Evolutionary conservation across 2,888 invertebrate genomes (phyloP), one percentile per base, ranked within the genome.

Genomic region (Horisme vitalbata): DNA sequence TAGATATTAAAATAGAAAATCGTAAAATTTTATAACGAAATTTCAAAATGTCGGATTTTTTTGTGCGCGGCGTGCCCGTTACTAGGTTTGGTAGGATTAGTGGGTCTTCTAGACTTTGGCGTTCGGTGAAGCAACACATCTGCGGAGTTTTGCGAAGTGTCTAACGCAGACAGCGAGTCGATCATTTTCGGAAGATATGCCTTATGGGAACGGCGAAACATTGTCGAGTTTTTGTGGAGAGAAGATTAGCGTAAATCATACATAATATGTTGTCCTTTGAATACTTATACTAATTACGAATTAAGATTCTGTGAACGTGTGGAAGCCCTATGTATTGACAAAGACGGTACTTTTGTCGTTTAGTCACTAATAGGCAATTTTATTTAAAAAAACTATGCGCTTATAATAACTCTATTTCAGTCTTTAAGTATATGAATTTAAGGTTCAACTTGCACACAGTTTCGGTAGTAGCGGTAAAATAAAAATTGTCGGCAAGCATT

Each of bases 1-100:
- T 75, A 62, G 66, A 67, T 76, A 73, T 79, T 71, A 72, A 73
- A 77, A 74, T 68, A 66, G 49, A 57, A 75, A 71, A 71, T 72
- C 74, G 65, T 83, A 69, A 82, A 83, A 56, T 68, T 82, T 83
- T 79, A 83, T 70, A 71, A 63, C 45, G 41, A 49, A 45, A 49
- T 52, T 53, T 55, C 39, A 50, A 61, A 55, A 45, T 49, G 59
- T 58, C 57, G 41, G 33, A 20, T 12, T 46, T 48, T 52, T 54
- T 56, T 59, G 45, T 39, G 30, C 48, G 52, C 36, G 43, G 75
- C 82, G 83, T 83, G 83, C 70, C 71, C 54, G 56, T 56, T 59
- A 51, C 55, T 49, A 58, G 52, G 61, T 68, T 52, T 54, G 59
- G 52, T 49, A 59, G 77, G 81, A 83, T 83, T 82, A 82, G 62